These are phyloP conservation scores for Drosophila biarmipes DNA, from an alignment of 1,140 invertebrate species.

Conservation along the genomic window DNA sequence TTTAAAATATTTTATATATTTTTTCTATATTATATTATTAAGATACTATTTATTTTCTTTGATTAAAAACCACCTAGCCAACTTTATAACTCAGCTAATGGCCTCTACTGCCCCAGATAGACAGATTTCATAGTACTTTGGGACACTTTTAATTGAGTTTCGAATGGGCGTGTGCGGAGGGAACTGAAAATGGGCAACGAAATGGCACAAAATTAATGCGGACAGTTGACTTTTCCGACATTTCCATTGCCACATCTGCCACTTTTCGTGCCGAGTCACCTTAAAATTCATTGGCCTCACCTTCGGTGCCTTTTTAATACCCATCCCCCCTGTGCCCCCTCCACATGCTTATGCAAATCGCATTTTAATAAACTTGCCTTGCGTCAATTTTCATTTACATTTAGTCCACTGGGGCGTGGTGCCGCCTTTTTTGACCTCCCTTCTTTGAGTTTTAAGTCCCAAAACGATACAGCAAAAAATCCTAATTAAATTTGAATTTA, in stretches of 20 bases:
- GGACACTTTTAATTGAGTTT: conserved; percentile 73
- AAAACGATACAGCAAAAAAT: conserved; percentile 67
- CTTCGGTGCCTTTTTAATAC: neutral
- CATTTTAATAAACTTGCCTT: conserved; percentile 81
- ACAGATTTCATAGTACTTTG: conserved; percentile 22
- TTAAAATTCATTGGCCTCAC: conserved; percentile 48
- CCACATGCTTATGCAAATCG: conserved; percentile 78
- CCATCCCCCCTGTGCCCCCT: no score
- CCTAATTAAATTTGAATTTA: conserved; percentile 83
- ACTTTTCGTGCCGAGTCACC: conserved; percentile 30
- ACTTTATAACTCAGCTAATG: conserved; percentile 9
- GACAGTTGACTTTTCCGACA: conserved; percentile 57
- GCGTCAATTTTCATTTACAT: conserved; percentile 81
- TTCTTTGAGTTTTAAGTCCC: neutral
- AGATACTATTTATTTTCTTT: no score
- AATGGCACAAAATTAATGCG: conserved; percentile 62
- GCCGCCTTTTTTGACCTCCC: neutral
- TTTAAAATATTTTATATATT: no score
- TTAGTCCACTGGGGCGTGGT: conserved; percentile 65
- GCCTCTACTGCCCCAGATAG: conserved; percentile 9
- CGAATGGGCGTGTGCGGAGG: conserved; percentile 57
- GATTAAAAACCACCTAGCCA: neutral
- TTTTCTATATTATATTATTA: no score
- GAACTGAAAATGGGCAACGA: conserved; percentile 22
- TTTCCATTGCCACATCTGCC: conserved; percentile 46